Base-by-base conservation (phyloP, 2,113 vertebrate genomes). In the Phalacrocorax carbo region DNA sequence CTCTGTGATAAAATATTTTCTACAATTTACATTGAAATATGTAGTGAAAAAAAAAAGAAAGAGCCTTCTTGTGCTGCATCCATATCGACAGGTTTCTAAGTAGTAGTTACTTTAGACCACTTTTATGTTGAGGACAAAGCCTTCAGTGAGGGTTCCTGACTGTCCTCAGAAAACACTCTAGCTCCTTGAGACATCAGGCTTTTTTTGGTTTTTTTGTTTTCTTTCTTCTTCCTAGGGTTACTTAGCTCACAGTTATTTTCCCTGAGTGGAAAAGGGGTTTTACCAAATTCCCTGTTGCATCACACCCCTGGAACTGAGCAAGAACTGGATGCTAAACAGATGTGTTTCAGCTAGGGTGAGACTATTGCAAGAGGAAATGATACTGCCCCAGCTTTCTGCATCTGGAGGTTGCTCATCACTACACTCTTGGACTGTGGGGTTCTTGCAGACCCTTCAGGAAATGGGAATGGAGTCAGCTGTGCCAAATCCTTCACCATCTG, bases 341-440 rank as follows among this genome's bases (percentile, higher is more conserved):
- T 34, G 23, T 57, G 21, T 25, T 75, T 36, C 90, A 49, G 27
- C 21, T 69, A 64, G 30, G 26, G 15, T 32, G n/a, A 9, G 30
- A 51, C 12, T 5, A 21, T 2, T 66, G 48, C 36, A 49, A 32
- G 60, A 40, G 23, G 30, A 21, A 13, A 32, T 27, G 15, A 38
- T 3, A 10, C 18, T 29, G 30, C 17, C 22, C 51, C 26, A 66
- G n/a, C 8, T 38, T 61, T 32, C 76, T 68, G 9, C 18, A 15
- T 11, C 64, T 66, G 54, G 21, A 54, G 14, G 27, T 29, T 83
- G 19, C 51, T 83, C 30, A 13, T 12, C 34, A 1, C 49, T 44
- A 10, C 32, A 1, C 18, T 23, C 23, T 15, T 40, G 58, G 30
- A 54, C 15, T 5, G 3, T 0, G 0, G 27, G 15, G 14, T 44